Percentiles rank a stretch among this genome's conserved stretches.
phyloP scores from a whole-genome alignment of 1,140 invertebrate species.

The Dolichoris vasculosae region DNA sequence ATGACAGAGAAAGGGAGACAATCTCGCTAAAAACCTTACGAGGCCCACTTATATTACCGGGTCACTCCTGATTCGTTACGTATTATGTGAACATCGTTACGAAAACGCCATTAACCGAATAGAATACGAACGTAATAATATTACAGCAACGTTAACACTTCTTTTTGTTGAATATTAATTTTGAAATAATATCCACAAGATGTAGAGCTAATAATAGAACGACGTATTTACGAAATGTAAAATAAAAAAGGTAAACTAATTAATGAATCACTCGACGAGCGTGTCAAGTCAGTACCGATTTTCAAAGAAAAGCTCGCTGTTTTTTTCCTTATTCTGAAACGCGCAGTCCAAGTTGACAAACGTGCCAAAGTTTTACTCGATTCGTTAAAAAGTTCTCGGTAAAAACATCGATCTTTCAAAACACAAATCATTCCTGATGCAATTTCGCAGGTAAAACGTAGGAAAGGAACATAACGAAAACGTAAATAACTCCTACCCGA shows the following conservation, averaged over 20 bases:
- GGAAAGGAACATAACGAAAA: too few species aligned
- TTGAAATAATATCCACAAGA: neutral
- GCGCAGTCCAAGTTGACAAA: neutral
- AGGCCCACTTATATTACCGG: slow-evolving; percentile 17
- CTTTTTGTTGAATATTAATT: neutral
- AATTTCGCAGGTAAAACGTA: too few species aligned
- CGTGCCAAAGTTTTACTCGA: too few species aligned
- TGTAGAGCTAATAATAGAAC: neutral
- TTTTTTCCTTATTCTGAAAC: neutral
- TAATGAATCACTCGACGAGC: neutral
- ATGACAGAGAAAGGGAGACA: neutral
- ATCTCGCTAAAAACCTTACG: slow-evolving; percentile 34
- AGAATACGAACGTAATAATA: neutral
- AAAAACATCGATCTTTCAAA: too few species aligned
- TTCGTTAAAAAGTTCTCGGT: too few species aligned
- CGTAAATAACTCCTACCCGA: too few species aligned
- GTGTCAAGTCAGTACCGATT: neutral
- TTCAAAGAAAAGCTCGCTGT: neutral
- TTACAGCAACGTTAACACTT: neutral
- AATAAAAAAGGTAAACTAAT: neutral
- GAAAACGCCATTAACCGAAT: neutral
- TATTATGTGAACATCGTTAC: neutral
- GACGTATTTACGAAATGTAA: neutral
- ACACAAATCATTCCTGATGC: too few species aligned
- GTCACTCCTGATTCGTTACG: slow-evolving; percentile 10